Percentiles rank a stretch among this genome's conserved stretches.
Conservation (phyloP, 2,797 vertebrate genomes). For the Sibirionetta formosa region DNA sequence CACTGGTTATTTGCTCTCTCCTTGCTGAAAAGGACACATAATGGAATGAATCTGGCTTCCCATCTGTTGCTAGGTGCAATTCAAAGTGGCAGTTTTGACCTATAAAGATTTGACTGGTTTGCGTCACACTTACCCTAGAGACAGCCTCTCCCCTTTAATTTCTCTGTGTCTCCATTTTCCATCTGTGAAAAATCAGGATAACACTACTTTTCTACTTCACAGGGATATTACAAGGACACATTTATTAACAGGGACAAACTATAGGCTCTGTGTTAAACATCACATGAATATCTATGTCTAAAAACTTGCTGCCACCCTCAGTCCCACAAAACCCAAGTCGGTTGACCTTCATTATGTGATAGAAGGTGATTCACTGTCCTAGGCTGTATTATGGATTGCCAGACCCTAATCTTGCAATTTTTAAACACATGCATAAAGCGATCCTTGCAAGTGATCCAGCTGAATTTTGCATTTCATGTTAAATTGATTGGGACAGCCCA, state of each 20-base stretch:
- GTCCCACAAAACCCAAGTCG: accelerated
- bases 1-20: slow-evolving; percentile 42
- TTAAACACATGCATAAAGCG: neutral
- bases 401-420: neutral
- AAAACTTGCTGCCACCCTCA: neutral
- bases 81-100: slow-evolving; percentile 75
- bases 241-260: slow-evolving; percentile 31
- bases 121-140: slow-evolving; percentile 71
- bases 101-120: slow-evolving; percentile 77
- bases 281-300: neutral
- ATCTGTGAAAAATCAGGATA: slow-evolving; percentile 75
- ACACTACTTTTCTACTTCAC: slow-evolving; percentile 51
- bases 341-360: neutral
- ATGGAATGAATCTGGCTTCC: slow-evolving; percentile 74
- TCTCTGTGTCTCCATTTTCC: slow-evolving; percentile 65
- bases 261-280: neutral
- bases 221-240: slow-evolving; percentile 50
- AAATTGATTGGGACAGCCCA: neutral
- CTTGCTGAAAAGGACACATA: slow-evolving; percentile 61
- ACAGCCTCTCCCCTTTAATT: slow-evolving; percentile 72
- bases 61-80: slow-evolving; percentile 78
- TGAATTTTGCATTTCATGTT: neutral
- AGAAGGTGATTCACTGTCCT: neutral
- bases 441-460: neutral
- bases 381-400: neutral